Evolutionary conservation across 1,140 invertebrate species (phyloP), one percentile per base, ranked within the genome.

Genomic region (Heliothis virescens): DNA sequence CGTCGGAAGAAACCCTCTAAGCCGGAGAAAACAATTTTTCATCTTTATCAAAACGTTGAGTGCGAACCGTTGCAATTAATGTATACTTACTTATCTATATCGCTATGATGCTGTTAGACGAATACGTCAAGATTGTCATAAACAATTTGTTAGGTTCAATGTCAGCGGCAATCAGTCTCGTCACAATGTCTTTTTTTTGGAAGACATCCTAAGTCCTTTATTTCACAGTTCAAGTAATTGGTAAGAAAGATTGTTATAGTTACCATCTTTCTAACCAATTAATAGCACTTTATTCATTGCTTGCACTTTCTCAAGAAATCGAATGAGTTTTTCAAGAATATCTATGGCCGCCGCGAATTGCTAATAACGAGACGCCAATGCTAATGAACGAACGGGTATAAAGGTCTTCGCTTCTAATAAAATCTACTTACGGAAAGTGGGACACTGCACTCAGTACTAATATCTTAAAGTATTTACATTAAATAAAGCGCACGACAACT

Each of bases 41-140:
- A 93, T 93, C 86, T 92, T 92, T 92, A 93, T 92, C 91, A 93
- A 92, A 92, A 91, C 82, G 85, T 87, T 89, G 81, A 34, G 55
- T 52, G 55, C 57, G 47, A 59, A 55, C 63, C 62, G 59, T 72
- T 79, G 80, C 69, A 63, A 78, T 78, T 69, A 78, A 78, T 67
- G 52, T 78, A 78, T 69, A 77, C 41, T 52, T 53, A 77, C 41
- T 52, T 53, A 55, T 29, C 50, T 67, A 67, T 69, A 57, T 48
- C 53, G 48, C 48, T 57, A 69, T 57, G 57, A n/a, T 74, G 74
- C 55, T 76, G 60, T 71, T 67, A 67, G 63, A 75, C 62, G 47
- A 63, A 75, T 75, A 57, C 57, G 57, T 75, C 53, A 50, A 75
- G 57, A 60, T 74, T 18, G 29, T n/a, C 52, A 57, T 26, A 74